phyloP scores from a whole-genome alignment of 2,113 vertebrate genomes.

The Suricata suricatta region DNA sequence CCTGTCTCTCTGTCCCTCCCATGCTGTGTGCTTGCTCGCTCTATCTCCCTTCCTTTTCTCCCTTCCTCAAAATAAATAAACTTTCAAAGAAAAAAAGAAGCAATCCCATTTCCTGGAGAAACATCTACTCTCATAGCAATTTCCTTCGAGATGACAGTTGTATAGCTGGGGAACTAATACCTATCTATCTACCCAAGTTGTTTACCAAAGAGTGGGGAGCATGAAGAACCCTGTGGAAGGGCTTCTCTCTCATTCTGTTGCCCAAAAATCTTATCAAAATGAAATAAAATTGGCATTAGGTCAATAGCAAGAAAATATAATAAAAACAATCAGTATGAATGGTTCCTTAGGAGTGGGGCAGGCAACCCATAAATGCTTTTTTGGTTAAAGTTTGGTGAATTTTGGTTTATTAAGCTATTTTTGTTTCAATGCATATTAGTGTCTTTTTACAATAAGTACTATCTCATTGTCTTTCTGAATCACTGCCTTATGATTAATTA shows the following conservation, averaged over 20 bases:
- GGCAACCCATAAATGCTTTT: not conserved
- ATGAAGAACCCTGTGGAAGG: not conserved
- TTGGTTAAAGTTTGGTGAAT: not conserved
- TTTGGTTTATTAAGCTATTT: not conserved
- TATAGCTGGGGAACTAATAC: not conserved
- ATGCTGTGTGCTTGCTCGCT: no score
- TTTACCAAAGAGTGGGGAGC: not conserved
- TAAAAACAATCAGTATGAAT: not conserved
- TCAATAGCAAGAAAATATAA: not conserved
- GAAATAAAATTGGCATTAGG: not conserved
- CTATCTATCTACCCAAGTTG: rapidly evolving
- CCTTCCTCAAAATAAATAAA: no score
- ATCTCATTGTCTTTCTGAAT: not conserved
- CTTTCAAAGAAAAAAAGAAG: not conserved
- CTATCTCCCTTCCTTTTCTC: no score
- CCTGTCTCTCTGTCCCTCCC: no score
- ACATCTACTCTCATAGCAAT: not conserved
- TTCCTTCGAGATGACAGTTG: not conserved
- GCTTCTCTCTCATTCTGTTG: not conserved
- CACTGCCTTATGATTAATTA: not conserved
- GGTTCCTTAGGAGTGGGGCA: not conserved
- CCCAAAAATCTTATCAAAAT: not conserved
- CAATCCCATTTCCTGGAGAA: not conserved
- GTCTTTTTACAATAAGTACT: not conserved
- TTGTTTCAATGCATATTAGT: not conserved